Evolutionary conservation across 2,113 vertebrate genomes (phyloP), one percentile per base, ranked within the genome.

Genomic region (Coregonus clupeaformis): DNA sequence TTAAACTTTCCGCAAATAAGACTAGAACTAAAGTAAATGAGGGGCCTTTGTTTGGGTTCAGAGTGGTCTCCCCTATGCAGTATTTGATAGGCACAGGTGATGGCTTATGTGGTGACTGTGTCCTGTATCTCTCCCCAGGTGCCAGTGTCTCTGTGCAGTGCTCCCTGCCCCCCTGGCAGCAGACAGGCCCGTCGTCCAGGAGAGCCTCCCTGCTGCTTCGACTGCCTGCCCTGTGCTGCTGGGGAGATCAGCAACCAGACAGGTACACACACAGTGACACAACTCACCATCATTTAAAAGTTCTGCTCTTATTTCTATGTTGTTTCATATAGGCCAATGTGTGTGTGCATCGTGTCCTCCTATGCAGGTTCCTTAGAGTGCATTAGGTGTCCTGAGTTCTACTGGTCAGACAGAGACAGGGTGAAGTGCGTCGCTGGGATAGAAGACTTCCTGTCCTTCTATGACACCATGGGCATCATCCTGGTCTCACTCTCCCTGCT

Each of bases 201-300:
- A 63, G 77, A 91, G 69, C 88, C 92, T 12, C 66, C 71, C 49
- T 93, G 93, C 74, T 94, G 92, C 78, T 93, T 92, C 80, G 92
- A 93, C 70, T 94, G 93, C 84, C 78, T 93, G 68, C 87, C 86
- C 13, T 94, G 93, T 76, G 87, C 90, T 57, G 91, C 93, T 13
- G 93, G 91, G 69, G 86, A 92, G 69, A 85, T 91, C 77, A 93
- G 90, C 77, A 93, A 93, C 69, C 80, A 83, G 11, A 88, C 92
- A 55, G 91, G 90, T 93, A 76, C 18, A 71, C 20, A 5, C 3
- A 45, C 47, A 0, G 30, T 47, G 25, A 60, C n/a, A 60, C 52
- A 63, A 6, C 30, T 5, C 20, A 11, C 45, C n/a, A 36, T 0
- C 1, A 72, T 24, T n/a, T 24, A 2, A 60, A 60, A 22, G n/a